These are phyloP conservation scores for Circaetus cinerascens DNA, from an alignment of 2,113 vertebrate genomes.

Conservation along the genomic window DNA sequence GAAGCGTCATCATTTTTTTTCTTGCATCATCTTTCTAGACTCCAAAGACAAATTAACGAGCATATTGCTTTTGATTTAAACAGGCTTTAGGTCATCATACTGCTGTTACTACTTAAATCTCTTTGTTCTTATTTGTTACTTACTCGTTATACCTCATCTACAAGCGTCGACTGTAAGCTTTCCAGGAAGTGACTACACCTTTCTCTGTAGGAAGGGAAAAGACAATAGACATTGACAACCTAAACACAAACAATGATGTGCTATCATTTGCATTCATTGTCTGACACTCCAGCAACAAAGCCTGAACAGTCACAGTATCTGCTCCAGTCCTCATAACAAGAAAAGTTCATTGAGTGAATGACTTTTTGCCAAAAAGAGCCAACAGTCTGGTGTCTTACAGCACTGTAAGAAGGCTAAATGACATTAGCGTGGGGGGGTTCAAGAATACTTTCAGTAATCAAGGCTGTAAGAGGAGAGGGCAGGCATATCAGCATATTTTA, in stretches of 20 bases:
- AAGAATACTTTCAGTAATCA: neutral
- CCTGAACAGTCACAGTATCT: neutral
- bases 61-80: constrained; percentile 29
- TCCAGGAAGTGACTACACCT: neutral
- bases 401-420: neutral
- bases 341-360: neutral
- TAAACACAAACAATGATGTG: neutral
- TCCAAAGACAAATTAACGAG: neutral
- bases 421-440: rapidly evolving
- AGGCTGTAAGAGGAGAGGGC: neutral
- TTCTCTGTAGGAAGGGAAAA: neutral
- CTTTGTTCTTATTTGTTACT: neutral
- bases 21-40: neutral
- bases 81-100: neutral
- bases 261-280: neutral
- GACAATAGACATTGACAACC: neutral
- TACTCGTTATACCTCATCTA: neutral
- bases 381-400: neutral
- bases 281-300: neutral
- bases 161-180: neutral
- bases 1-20: neutral
- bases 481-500: neutral
- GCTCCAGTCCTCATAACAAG: neutral
- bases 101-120: neutral
- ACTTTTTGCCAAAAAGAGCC: neutral